Evolutionary conservation across 2,113 vertebrate genomes (phyloP).

Genomic region (Odontesthes bonariensis): DNA sequence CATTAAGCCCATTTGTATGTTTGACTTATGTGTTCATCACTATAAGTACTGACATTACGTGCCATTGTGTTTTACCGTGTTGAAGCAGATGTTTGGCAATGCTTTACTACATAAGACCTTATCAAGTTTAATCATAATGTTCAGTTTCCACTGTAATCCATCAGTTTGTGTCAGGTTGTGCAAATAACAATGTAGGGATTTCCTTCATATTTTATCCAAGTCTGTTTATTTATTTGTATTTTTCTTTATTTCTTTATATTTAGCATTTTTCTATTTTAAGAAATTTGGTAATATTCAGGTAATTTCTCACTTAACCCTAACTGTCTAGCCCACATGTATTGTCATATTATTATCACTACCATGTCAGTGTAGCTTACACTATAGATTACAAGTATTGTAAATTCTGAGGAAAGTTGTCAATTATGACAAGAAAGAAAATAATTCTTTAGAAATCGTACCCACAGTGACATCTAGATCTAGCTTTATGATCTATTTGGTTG

Average conservation of each 20-base stretch:
- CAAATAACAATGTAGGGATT: background rate
- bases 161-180: slow-evolving; percentile 35
- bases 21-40: slow-evolving; percentile 40
- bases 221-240: background rate
- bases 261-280: background rate
- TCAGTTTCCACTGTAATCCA: slow-evolving; percentile 23
- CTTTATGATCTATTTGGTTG: too few relatives aligned
- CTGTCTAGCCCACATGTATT: background rate
- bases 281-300: slow-evolving; percentile 1
- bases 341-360: slow-evolving; percentile 4
- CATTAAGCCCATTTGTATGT: slow-evolving; percentile 24
- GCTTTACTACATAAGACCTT: slow-evolving; percentile 42
- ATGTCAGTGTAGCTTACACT: background rate
- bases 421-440: too few relatives aligned
- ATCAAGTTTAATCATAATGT: slow-evolving; percentile 43
- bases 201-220: too few relatives aligned
- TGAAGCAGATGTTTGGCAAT: slow-evolving; percentile 21
- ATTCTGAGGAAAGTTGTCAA: too few relatives aligned
- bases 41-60: slow-evolving; percentile 30
- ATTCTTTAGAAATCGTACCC: too few relatives aligned
- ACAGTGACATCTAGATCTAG: too few relatives aligned
- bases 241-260: too few relatives aligned
- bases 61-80: slow-evolving; percentile 31
- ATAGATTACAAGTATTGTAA: background rate
- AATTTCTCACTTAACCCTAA: background rate